Conservation (phyloP, 2,888 invertebrate species). For the Cephus rjabovi region DNA sequence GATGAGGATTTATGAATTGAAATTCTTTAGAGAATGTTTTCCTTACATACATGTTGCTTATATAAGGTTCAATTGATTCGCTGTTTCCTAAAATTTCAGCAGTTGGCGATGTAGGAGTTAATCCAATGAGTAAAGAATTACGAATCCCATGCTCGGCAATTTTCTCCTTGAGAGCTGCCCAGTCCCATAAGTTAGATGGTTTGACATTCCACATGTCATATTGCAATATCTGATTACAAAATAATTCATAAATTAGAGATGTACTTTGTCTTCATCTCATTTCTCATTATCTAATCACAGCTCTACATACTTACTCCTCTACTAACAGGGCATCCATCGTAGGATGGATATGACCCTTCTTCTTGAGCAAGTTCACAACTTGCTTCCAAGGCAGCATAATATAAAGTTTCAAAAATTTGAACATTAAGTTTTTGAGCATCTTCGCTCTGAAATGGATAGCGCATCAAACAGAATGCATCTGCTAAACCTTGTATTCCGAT, state of each 20-base stretch:
- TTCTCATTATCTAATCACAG: neutral
- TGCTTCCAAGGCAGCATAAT: slow-evolving; percentile 96
- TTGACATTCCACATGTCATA: slow-evolving; percentile 97
- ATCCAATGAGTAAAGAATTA: slow-evolving; percentile 93
- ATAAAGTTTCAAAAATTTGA: slow-evolving; percentile 98
- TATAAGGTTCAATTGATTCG: slow-evolving; percentile 98
- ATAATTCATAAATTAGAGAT: neutral
- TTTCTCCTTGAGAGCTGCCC: slow-evolving; percentile 83
- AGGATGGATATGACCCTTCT: slow-evolving; percentile 90
- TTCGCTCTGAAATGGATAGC: slow-evolving; percentile 91
- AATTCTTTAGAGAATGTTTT: slow-evolving; percentile 97
- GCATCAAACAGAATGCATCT: slow-evolving; percentile 94
- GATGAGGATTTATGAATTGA: slow-evolving; percentile 95
- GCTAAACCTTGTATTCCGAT: slow-evolving; percentile 98
- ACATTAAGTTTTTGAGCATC: slow-evolving; percentile 88
- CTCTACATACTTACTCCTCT: slow-evolving; percentile 75
- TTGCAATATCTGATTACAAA: slow-evolving; percentile 78
- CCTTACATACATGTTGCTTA: slow-evolving; percentile 95
- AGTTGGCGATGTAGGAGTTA: slow-evolving; percentile 99
- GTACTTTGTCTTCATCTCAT: slow-evolving; percentile 6
- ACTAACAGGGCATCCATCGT: slow-evolving; percentile 91
- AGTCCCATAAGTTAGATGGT: slow-evolving; percentile 90
- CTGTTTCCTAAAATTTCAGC: slow-evolving; percentile 99
- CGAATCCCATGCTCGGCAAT: slow-evolving; percentile 91
- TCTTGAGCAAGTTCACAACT: slow-evolving; percentile 93